Percentiles rank a stretch among this genome's conserved stretches.
These are phyloP conservation scores for Protophormia terraenovae DNA, from an alignment of 2,888 invertebrate species.

Conservation along the genomic window DNA sequence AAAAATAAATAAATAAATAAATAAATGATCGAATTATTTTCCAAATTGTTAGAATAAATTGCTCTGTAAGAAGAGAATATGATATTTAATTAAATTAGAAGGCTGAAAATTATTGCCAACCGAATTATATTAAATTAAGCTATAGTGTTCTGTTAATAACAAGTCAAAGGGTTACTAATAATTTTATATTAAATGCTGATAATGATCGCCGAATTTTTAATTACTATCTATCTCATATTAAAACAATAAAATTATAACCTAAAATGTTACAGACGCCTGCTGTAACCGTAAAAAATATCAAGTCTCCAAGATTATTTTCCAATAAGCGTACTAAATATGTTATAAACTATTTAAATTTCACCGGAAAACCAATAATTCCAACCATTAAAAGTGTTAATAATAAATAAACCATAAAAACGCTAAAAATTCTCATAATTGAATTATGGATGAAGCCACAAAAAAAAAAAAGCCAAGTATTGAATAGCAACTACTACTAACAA, in stretches of 20 bases:
- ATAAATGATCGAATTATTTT: too few relatives aligned
- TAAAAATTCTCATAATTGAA: slow-evolving; percentile 65
- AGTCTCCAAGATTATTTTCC: background rate
- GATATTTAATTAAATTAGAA: too few relatives aligned
- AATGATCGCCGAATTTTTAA: too few relatives aligned
- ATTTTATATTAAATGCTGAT: too few relatives aligned
- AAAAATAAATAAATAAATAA: too few relatives aligned
- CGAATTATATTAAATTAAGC: too few relatives aligned
- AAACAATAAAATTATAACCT: background rate
- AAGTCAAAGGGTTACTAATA: too few relatives aligned
- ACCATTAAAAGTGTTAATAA: slow-evolving; percentile 58
- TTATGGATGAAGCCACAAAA: slow-evolving; percentile 60
- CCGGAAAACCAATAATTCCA: slow-evolving; percentile 43
- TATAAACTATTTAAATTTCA: slow-evolving; percentile 51
- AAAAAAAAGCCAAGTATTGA: background rate
- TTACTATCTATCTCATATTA: too few relatives aligned
- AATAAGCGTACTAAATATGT: slow-evolving; percentile 10
- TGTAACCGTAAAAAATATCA: background rate
- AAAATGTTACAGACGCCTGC: background rate
- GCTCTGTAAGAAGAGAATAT: too few relatives aligned
- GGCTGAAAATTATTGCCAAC: too few relatives aligned
- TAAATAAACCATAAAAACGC: slow-evolving; percentile 64
- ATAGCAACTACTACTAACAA: slow-evolving; percentile 38
- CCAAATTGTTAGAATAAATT: too few relatives aligned
- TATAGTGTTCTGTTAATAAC: too few relatives aligned